Percentiles rank a stretch among this genome's conserved stretches.
phyloP scores from a whole-genome alignment of 1,140 invertebrate genomes.

The Hylaeus volcanicus region DNA sequence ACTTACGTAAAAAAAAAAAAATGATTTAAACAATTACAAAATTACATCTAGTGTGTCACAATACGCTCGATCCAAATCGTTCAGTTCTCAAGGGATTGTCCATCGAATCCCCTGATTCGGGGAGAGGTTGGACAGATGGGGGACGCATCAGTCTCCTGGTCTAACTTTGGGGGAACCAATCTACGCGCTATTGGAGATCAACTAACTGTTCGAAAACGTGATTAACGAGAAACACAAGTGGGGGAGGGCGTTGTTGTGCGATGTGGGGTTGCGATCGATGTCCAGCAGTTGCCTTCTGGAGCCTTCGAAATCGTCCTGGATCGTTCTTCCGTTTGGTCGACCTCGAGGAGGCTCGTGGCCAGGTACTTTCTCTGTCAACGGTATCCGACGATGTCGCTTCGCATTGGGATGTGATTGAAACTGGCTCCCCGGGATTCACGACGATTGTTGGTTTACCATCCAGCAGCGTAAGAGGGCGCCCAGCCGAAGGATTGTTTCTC shows the following conservation, averaged over 20 bases:
- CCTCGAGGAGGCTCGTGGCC: background rate
- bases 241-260: too few relatives aligned
- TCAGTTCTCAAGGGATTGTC: background rate
- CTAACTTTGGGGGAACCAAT: background rate
- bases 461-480: constrained; percentile 19
- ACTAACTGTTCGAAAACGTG: background rate
- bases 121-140: background rate
- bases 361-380: constrained; percentile 5
- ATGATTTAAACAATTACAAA: background rate
- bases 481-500: constrained; percentile 30
- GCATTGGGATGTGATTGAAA: background rate
- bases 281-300: too few relatives aligned
- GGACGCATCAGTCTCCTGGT: too few relatives aligned
- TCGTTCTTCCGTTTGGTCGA: background rate
- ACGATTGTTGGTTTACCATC: constrained; percentile 17
- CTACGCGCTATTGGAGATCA: background rate
- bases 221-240: background rate
- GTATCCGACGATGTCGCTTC: background rate
- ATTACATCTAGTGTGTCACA: constrained; percentile 1
- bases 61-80: background rate
- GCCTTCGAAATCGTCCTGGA: background rate
- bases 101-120: background rate
- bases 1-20: constrained; percentile 35
- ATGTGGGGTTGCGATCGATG: background rate
- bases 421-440: background rate